These are phyloP conservation scores for Sitobion miscanthi DNA, from an alignment of 1,140 invertebrate genomes.

Conservation along the genomic window DNA sequence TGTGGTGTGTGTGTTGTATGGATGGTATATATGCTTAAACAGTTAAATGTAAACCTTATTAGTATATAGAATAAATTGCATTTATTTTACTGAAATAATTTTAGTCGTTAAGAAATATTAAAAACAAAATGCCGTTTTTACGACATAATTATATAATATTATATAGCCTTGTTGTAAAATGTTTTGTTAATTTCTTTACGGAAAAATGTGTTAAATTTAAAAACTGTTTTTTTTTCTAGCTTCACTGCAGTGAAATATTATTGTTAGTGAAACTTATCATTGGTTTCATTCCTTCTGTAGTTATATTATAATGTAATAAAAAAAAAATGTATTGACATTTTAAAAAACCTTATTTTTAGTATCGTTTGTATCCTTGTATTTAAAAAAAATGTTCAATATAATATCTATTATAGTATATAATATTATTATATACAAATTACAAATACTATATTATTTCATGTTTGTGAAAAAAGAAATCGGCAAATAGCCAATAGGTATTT, in stretches of 20 bases:
- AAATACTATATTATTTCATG: background rate
- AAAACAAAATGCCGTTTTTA: background rate
- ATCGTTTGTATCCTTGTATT: background rate
- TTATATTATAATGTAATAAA: background rate
- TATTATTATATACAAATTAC: constrained; percentile 11
- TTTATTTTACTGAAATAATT: constrained; percentile 38
- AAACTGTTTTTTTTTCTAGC: constrained; percentile 1
- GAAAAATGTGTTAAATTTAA: constrained; percentile 13
- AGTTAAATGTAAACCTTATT: background rate
- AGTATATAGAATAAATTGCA: background rate
- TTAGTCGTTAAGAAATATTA: background rate
- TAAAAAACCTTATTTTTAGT: constrained; percentile 5
- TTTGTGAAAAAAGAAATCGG: background rate
- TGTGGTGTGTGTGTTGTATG: background rate
- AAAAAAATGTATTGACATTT: constrained; percentile 22
- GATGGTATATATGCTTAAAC: background rate
- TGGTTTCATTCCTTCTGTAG: constrained; percentile 30
- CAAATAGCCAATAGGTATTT: background rate
- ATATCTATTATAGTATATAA: background rate
- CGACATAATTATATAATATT: background rate
- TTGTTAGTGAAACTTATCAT: constrained; percentile 26
- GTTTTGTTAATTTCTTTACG: constrained; percentile 25
- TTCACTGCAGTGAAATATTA: background rate
- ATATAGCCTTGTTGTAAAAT: constrained; percentile 13
- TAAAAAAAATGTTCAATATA: background rate